A percentile compares a stretch with the other conserved stretches of the same genome.
phyloP scores from a whole-genome alignment of 1,140 invertebrate species.

The Drosophila ironensis region DNA sequence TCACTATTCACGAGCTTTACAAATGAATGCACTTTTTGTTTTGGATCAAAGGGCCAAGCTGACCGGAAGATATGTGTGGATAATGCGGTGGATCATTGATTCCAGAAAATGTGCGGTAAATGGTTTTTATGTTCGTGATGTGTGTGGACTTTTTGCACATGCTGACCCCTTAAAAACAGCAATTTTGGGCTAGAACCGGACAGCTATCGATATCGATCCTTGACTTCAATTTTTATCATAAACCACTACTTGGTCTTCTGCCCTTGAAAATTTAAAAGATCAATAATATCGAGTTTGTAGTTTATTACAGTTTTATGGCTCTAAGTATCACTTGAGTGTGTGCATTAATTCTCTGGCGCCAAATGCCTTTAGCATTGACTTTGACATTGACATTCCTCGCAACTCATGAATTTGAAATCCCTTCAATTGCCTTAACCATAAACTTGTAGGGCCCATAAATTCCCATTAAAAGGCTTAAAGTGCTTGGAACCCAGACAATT shows the following conservation, averaged over 20 bases:
- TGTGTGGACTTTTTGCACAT: too few relatives aligned
- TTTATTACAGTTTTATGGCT: background rate
- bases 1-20: constrained; percentile 53
- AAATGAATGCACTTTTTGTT: constrained; percentile 43
- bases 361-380: constrained; percentile 22
- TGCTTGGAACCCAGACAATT: constrained; percentile 29
- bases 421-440: constrained; percentile 26
- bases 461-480: constrained; percentile 66
- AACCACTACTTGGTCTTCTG: too few relatives aligned
- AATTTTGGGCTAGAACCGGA: too few relatives aligned
- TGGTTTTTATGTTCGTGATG: background rate
- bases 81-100: background rate
- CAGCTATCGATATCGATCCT: too few relatives aligned
- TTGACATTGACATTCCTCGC: constrained; percentile 55
- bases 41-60: constrained; percentile 34
- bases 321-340: background rate
- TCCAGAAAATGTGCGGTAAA: background rate
- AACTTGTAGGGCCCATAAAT: constrained; percentile 34
- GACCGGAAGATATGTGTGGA: constrained; percentile 18
- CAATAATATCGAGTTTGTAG: too few relatives aligned
- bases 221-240: too few relatives aligned
- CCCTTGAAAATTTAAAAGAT: too few relatives aligned
- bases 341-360: constrained; percentile 1
- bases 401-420: constrained; percentile 4
- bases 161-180: too few relatives aligned